Evolutionary conservation across 2,113 vertebrate genomes (phyloP), one percentile per base, ranked within the genome.

Genomic region (Neopipo cinnamomea): DNA sequence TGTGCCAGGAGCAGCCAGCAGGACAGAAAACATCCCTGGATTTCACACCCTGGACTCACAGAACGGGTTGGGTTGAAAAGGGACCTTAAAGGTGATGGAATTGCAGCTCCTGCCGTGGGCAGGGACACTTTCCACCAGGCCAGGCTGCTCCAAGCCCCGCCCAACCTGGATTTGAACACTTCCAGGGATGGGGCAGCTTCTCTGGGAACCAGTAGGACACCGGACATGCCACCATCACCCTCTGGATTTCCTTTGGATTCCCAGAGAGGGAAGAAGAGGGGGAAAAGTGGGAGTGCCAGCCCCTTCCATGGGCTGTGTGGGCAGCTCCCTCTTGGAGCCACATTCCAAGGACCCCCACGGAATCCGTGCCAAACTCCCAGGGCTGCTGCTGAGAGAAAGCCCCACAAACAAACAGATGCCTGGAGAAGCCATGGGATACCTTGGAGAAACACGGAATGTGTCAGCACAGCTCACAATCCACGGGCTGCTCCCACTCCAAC

Each of bases 361-460:
- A 55, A 39, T 71, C 49, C 0, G 0, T 59, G 93, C 90, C 77
- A 88, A 88, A 49, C 58, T 85, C 70, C 92, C 67, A 11, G 24
- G 87, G 94, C 91, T 93, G 95, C 95, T 94, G 90, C 25, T 31
- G 83, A 77, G 90, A 88, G 55, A 80, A 96, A 74, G 82, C 93
- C 95, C 70, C 96, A 92, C 90, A 88, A 93, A 90, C 93, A 94
- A 93, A 96, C 85, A 95, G 85, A 46, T 11, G 31, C 67, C 59
- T 6, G 7, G 71, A 65, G 35, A 27, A 46, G 66, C 56, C 23
- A 0, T 2, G 35, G 4, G 53, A 47, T 8, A 2, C 23, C 58
- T 25, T 22, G 22, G n/a, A 25, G 53, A 6, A 6, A 58, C 14
- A 0, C 2, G 39, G 3, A 55, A 47, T 11, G 3, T 20, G 50